Evolutionary conservation across 2,888 invertebrate species (phyloP).

Genomic region (Campaea margaritaria): DNA sequence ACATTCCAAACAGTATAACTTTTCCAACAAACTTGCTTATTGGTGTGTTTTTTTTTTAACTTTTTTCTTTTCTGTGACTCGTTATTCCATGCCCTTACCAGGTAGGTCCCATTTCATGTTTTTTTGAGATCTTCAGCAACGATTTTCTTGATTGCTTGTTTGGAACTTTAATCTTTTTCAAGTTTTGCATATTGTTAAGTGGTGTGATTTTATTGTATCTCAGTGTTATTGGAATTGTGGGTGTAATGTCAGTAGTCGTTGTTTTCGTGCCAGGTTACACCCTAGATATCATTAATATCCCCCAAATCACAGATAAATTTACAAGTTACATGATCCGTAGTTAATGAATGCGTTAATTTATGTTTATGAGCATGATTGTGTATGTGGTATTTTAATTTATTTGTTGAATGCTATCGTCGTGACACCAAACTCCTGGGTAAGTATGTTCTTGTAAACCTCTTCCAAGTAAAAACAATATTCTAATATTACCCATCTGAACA

Average conservation of each 20-base stretch:
- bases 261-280: slow-evolving; percentile 84
- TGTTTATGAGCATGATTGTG: slow-evolving; percentile 78
- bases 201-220: slow-evolving; percentile 76
- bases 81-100: slow-evolving; percentile 57
- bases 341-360: slow-evolving; percentile 73
- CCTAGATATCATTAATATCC: slow-evolving; percentile 64
- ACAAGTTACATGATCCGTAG: slow-evolving; percentile 65
- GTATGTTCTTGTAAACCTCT: slow-evolving; percentile 35
- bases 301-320: slow-evolving; percentile 83
- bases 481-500: slow-evolving; percentile 23
- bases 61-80: slow-evolving; percentile 57
- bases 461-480: not conserved
- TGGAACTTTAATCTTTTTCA: slow-evolving; percentile 63
- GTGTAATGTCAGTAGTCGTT: slow-evolving; percentile 81
- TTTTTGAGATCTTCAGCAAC: slow-evolving; percentile 61
- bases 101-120: slow-evolving; percentile 74
- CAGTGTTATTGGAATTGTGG: slow-evolving; percentile 71
- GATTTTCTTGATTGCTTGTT: slow-evolving; percentile 71
- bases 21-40: slow-evolving; percentile 81
- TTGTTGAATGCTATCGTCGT: slow-evolving; percentile 36
- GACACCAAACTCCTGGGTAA: slow-evolving; percentile 44
- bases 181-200: slow-evolving; percentile 73
- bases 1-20: slow-evolving; percentile 73
- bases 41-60: slow-evolving; percentile 77
- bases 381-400: slow-evolving; percentile 56